These are phyloP conservation scores for Aphaenogaster rudis DNA, from an alignment of 1,140 invertebrate species.

Conservation along the genomic window DNA sequence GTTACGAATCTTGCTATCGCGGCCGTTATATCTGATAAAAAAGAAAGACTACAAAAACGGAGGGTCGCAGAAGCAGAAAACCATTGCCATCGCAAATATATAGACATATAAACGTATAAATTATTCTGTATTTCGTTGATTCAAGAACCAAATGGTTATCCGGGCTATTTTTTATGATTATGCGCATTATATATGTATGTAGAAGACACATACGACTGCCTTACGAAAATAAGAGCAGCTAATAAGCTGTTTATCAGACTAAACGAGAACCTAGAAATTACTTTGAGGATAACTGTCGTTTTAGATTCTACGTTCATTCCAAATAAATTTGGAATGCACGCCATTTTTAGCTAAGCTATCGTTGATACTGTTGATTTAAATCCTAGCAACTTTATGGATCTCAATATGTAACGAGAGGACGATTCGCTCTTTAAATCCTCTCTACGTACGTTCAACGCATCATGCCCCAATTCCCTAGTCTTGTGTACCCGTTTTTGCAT, in stretches of 20 bases:
- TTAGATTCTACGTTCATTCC: background rate
- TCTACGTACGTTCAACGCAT: conserved; percentile 15
- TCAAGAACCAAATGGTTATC: conserved; percentile 14
- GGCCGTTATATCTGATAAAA: conserved; percentile 24
- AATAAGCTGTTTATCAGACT: background rate
- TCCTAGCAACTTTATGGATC: conserved; percentile 26
- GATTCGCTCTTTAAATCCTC: conserved; percentile 58
- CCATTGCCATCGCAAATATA: background rate
- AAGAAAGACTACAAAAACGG: background rate
- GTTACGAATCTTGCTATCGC: conserved; percentile 39
- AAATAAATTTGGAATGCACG: background rate
- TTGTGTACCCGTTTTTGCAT: conserved; percentile 55
- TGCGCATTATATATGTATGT: too few species aligned
- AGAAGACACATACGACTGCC: background rate
- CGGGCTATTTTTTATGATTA: conserved; percentile 12
- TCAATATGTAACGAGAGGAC: conserved; percentile 53
- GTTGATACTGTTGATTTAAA: conserved; percentile 47
- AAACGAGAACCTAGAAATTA: conserved; percentile 15
- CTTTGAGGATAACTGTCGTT: conserved; percentile 5
- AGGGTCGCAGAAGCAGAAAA: background rate
- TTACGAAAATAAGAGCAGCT: conserved; percentile 16
- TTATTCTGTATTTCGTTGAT: conserved; percentile 18
- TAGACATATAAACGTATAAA: background rate
- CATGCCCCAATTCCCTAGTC: conserved; percentile 49
- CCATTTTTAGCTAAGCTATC: background rate